Evolutionary conservation across 2,888 invertebrate genomes (phyloP), one percentile per base, ranked within the genome.

Genomic region (Mesodorylaimus sp.): DNA sequence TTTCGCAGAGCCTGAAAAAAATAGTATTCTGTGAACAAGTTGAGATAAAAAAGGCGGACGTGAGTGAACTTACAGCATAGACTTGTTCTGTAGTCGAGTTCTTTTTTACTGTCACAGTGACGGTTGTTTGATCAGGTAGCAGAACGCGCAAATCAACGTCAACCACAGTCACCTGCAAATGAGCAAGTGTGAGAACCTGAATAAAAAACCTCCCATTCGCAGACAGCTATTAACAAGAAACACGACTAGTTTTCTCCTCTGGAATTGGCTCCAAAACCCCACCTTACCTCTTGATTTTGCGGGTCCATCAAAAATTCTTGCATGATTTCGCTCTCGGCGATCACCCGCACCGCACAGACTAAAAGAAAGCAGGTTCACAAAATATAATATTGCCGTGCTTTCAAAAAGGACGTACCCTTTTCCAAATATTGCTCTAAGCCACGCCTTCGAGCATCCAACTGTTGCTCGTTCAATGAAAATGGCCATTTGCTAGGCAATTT

Each of bases 401-500:
- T 45, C 19, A 13, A 28, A 16, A 7, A 29, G 13, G 21, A 16
- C 7, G 19, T 50, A 70, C 71, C 67, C 75, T 91, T 87, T 70
- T 97, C 97, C 66, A 97, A 75, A 74, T 95, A 97, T 70, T 87
- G 87, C 69, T 97, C 97, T 43, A 97, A 74, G 1, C 91, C 91
- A 57, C 95, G 76, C 55, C 97, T 76, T 53, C 97, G 75, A 0
- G 85, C 80, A 69, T 99, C 97, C 54, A 97, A 71, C 67, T 97
- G 95, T 66, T 95, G 95, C 64, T 97, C 95, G 66, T 86, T 89
- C 61, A 97, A 66, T n/a, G 81, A 81, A 68, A 97, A 95, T 50
- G 91, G 89, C 88, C 95, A 95, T 72, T 97, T 97, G 52, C 93
- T 89, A 0, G 97, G 97, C 59, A 97, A 70, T 71, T 91, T 91